Evolutionary conservation across 2,113 vertebrate genomes (phyloP), one percentile per base, ranked within the genome.

Genomic region (Tragelaphus imberbis): DNA sequence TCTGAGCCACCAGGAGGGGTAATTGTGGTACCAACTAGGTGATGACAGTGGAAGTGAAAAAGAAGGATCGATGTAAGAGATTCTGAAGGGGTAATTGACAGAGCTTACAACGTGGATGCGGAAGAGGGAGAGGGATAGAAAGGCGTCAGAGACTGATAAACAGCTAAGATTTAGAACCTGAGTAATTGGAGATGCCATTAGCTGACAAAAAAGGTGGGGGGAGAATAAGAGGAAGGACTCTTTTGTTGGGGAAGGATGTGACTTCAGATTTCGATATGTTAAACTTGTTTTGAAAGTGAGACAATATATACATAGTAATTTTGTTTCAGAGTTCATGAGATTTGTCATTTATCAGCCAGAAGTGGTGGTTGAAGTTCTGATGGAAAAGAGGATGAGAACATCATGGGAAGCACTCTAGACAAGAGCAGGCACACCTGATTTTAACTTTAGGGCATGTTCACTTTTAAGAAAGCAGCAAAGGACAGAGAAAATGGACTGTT

Each of bases 71-170:
- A 7, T 82, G 14, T 87, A 81, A 53, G 84, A 88, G 19, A 84
- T 92, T 95, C 95, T 95, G 56, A 89, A 90, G 80, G 40, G 44
- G 79, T 10, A 95, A 79, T 14, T 92, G 79, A 77, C 33, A 80
- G 49, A 33, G 23, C 51, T 51, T 85, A 15, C 51, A 21, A 85
- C 36, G 40, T 84, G 85, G 56, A 68, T 89, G 19, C 40, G 63
- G 28, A 89, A 92, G 4, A 5, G 10, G 4, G 3, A 55, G 63
- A 84, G 25, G 7, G 14, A 58, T 85, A 84, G 56, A 40, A 89
- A 79, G 33, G 56, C 40, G 27, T 59, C 27, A 19, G 28, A 95
- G 8, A n/a, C 58, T 92, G 79, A 68, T 19, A 68, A 30, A 65
- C 61, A 65, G 63, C 27, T 63, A 10, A 75, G 56, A 30, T 65